Evolutionary conservation across 2,888 invertebrate genomes (phyloP).

Genomic region (Microctonus brassicae): DNA sequence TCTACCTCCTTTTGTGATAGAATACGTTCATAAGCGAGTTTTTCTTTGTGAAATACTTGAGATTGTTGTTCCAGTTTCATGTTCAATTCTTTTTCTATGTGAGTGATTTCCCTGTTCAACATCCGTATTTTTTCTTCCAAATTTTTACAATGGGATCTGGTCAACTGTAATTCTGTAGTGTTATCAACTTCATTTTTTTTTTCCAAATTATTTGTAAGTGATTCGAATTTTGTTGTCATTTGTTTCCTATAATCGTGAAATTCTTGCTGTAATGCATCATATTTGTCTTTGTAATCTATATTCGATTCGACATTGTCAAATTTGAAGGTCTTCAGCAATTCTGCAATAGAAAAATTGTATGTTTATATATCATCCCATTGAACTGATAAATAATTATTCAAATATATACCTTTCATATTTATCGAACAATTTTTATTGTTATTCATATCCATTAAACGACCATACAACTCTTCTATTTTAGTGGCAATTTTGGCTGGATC

Average conservation of each 20-base stretch:
- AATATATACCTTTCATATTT: constrained; percentile 67
- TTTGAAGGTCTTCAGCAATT: constrained; percentile 68
- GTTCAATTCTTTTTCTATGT: constrained; percentile 76
- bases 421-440: constrained; percentile 66
- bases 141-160: constrained; percentile 76
- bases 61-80: constrained; percentile 74
- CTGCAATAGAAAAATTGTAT: constrained; percentile 45
- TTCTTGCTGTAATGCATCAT: constrained; percentile 75
- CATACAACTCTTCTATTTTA: constrained; percentile 70
- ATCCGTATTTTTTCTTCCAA: constrained; percentile 78
- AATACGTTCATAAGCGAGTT: constrained; percentile 55
- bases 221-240: constrained; percentile 37
- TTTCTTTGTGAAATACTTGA: constrained; percentile 66
- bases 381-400: constrained; percentile 1
- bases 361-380: background rate
- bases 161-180: constrained; percentile 66
- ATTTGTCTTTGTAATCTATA: constrained; percentile 76
- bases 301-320: constrained; percentile 57
- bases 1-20: constrained; percentile 71
- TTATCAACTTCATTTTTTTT: constrained; percentile 53
- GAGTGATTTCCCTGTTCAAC: constrained; percentile 75
- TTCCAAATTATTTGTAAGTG: constrained; percentile 33
- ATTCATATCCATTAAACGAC: constrained; percentile 66
- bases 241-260: constrained; percentile 77
- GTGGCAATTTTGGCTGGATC: constrained; percentile 44